Evolutionary conservation across 2,113 vertebrate genomes (phyloP).

Genomic region (Coreoperca whiteheadi): DNA sequence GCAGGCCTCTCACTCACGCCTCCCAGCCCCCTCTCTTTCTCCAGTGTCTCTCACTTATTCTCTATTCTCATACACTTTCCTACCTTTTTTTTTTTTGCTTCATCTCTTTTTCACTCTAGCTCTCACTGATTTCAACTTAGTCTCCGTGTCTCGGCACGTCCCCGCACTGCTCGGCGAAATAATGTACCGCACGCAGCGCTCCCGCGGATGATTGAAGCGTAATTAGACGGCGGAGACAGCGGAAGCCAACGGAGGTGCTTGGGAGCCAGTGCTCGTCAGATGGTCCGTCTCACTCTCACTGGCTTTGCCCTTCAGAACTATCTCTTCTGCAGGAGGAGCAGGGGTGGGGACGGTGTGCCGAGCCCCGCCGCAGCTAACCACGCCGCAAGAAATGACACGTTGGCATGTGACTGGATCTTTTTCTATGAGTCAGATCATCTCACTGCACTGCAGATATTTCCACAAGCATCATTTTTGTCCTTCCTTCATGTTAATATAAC

Average conservation of each 20-base stretch:
- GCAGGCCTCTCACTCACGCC: constrained; percentile 45
- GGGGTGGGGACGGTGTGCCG: constrained; percentile 21
- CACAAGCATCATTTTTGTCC: background rate
- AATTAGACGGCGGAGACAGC: constrained; percentile 84
- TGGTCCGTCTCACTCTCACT: constrained; percentile 77
- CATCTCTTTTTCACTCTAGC: constrained; percentile 23
- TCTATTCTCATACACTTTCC: constrained; percentile 23
- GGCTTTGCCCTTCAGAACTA: constrained; percentile 82
- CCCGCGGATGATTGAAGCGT: constrained; percentile 84
- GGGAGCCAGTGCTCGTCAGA: constrained; percentile 76
- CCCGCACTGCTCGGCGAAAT: constrained; percentile 73
- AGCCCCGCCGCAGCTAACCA: constrained; percentile 11
- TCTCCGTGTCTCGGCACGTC: constrained; percentile 61
- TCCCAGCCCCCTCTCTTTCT: constrained; percentile 20
- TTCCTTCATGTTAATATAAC: background rate
- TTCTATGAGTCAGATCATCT: constrained; percentile 14
- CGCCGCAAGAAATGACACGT: constrained; percentile 6
- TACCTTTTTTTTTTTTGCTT: constrained; percentile 26
- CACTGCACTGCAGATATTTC: constrained; percentile 38
- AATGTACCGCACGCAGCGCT: constrained; percentile 84
- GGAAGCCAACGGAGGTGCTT: constrained; percentile 77
- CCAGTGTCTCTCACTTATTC: constrained; percentile 4
- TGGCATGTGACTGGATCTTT: background rate
- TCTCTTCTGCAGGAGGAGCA: constrained; percentile 57
- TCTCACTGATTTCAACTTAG: constrained; percentile 52